Evolutionary conservation across 2,113 vertebrate genomes (phyloP).

Genomic region (Oriolus oriolus): DNA sequence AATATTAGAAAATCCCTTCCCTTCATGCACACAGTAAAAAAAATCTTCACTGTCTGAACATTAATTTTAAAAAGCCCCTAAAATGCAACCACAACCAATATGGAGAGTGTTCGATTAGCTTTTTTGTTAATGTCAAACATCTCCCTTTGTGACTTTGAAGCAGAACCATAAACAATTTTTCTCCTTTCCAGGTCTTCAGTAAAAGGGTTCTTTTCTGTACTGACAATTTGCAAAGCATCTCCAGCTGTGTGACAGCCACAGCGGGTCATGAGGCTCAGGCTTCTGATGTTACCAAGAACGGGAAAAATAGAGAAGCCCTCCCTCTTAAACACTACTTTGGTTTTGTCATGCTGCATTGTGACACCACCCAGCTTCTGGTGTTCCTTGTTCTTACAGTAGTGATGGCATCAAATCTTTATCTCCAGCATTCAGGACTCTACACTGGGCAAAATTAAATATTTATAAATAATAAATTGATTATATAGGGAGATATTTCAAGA

Average conservation of each 20-base stretch:
- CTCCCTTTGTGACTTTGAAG: neutral
- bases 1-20: neutral
- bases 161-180: neutral
- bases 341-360: neutral
- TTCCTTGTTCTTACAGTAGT: neutral
- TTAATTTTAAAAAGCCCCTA: neutral
- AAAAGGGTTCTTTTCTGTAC: neutral
- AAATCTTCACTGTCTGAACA: neutral
- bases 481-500: neutral
- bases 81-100: neutral
- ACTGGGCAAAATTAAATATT: neutral
- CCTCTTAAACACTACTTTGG: neutral
- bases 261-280: neutral
- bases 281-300: neutral
- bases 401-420: neutral
- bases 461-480: neutral
- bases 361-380: neutral
- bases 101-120: accelerated
- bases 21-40: accelerated
- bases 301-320: neutral
- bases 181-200: neutral
- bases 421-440: neutral
- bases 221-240: neutral
- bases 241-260: neutral
- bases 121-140: accelerated